Base-by-base conservation (phyloP, 2,888 invertebrate genomes). In the Tolmerus cingulatus region DNA sequence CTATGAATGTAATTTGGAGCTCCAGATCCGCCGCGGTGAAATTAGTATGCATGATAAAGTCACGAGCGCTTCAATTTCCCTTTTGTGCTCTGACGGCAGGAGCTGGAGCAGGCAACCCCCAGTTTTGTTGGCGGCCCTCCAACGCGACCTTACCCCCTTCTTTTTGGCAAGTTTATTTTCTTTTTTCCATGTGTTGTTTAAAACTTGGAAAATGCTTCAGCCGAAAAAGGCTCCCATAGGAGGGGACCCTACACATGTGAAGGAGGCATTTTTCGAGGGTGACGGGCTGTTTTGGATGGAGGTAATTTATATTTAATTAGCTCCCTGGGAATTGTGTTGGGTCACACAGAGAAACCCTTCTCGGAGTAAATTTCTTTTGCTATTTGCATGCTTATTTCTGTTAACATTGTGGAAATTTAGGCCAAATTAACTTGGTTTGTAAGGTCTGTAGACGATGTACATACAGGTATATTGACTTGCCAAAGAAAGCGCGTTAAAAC, bases 21-120 rank as follows among this genome's bases (percentile, higher is more conserved):
- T 57, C 16, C 37, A 66, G 66, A 46, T 66, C 34, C 82, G 40
- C 82, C 37, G 55, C 82, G 34, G 37, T n/a, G 82, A 82, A 82
- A 82, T 82, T 82, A 82, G 82, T 82, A 82, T 82, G 82, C 82
- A 82, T 82, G 82, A 82, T 82, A 82, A 82, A 82, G 57, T 82
- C 82, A 66, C 57, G 82, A 57, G 66, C 57, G 66, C 57, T 37
- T 82, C 82, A 82, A 82, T 82, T 82, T 82, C 66, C 27, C 66
- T 66, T 46, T 66, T 66, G 66, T 66, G 4, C 66, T 12, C 27
- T 9, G 66, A 2, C 14, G 57, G 12, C 12, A 66, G 66, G 27
- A 66, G 66, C 66, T 27, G 27, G 66, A 66, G 9, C 19, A 66
- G 51, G 51, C 51, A 51, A 16, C 5, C n/a, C 7, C n/a, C n/a